These are phyloP conservation scores for Hydrozoanthus gracilis DNA, from an alignment of 92 coral and sea anemone species.

Conservation along the genomic window DNA sequence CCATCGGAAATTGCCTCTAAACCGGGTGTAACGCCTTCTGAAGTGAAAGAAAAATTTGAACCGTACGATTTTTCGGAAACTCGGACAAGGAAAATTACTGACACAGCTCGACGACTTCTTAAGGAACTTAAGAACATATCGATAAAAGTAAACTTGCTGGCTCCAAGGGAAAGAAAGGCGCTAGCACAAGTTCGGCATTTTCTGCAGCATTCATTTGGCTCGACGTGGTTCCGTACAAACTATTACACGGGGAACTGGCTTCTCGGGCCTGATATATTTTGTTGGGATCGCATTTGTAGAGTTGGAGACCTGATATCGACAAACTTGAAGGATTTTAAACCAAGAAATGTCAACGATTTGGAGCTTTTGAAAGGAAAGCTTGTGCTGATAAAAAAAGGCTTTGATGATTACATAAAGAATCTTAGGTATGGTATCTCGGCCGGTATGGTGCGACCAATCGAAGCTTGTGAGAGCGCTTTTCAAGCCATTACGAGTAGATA, in stretches of 20 bases:
- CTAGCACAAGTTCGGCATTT: conserved; percentile 34
- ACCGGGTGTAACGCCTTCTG: conserved; percentile 3
- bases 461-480: conserved; percentile 68
- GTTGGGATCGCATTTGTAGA: conserved; percentile 50
- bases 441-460: conserved; percentile 80
- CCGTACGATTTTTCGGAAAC: conserved; percentile 36
- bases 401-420: conserved; percentile 58
- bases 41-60: conserved; percentile 29
- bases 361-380: conserved; percentile 61
- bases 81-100: conserved; percentile 23
- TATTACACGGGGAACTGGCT: conserved; percentile 45
- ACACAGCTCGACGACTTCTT: conserved; percentile 20
- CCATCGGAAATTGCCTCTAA: conserved; percentile 21
- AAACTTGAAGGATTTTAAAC: conserved; percentile 51
- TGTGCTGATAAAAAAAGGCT: conserved; percentile 52
- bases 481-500: conserved; percentile 53
- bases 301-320: conserved; percentile 26
- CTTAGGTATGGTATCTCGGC: conserved; percentile 65
- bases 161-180: conserved; percentile 34
- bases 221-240: conserved; percentile 42
- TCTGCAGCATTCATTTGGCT: conserved; percentile 35
- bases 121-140: conserved; percentile 16
- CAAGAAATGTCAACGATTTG: conserved; percentile 59
- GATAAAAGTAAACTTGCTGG: conserved; percentile 16
- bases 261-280: conserved; percentile 39